phyloP scores from a whole-genome alignment of 1,140 invertebrate genomes.

The Amphibalanus amphitrite region DNA sequence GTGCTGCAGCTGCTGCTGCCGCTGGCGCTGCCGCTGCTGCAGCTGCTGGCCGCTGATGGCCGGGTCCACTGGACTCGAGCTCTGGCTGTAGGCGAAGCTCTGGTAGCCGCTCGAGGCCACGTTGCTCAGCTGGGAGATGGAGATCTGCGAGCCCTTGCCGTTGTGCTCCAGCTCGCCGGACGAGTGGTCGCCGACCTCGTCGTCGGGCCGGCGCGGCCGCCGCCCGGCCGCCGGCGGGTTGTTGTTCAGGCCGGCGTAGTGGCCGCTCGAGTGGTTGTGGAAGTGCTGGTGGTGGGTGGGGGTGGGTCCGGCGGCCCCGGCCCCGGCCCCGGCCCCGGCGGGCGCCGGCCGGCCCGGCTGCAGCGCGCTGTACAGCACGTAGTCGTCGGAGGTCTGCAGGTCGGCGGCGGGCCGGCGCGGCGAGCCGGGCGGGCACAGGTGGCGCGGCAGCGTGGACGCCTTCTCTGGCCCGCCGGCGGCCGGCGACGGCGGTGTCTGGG shows the following conservation, averaged over 20 bases:
- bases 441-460: slow-evolving; percentile 49
- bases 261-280: slow-evolving; percentile 11
- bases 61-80: slow-evolving; percentile 68
- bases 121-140: slow-evolving; percentile 61
- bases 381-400: slow-evolving; percentile 25
- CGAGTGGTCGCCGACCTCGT: slow-evolving; percentile 38
- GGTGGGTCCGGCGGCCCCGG: no score
- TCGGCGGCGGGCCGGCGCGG: slow-evolving; percentile 21
- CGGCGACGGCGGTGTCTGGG: background rate
- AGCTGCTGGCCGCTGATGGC: slow-evolving; percentile 25
- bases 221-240: background rate
- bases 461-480: slow-evolving; percentile 1
- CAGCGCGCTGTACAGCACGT: slow-evolving; percentile 26
- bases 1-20: slow-evolving; percentile 13
- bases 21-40: slow-evolving; percentile 20
- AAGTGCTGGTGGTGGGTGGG: slow-evolving; percentile 16
- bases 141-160: slow-evolving; percentile 40
- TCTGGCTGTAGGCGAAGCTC: slow-evolving; percentile 76
- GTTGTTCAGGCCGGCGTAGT: background rate
- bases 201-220: slow-evolving; percentile 39
- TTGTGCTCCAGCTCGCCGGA: slow-evolving; percentile 26
- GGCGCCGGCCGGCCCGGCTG: slow-evolving; percentile 13
- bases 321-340: no score
- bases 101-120: slow-evolving; percentile 77
- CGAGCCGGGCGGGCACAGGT: slow-evolving; percentile 38